phyloP scores from a whole-genome alignment of 2,113 vertebrate species.

The Perca fluviatilis region DNA sequence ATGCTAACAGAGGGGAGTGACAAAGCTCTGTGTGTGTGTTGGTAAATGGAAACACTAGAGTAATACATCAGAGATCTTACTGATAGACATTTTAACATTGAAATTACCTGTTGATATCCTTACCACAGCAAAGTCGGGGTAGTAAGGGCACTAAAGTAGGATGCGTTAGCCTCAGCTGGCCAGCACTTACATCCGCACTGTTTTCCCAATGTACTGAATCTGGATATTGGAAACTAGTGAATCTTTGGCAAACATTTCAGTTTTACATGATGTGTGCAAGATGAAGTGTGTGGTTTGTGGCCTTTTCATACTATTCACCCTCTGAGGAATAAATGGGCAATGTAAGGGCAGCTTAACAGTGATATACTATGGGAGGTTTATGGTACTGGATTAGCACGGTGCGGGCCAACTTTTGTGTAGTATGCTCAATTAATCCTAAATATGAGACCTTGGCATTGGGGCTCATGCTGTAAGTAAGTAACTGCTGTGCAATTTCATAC shows the following conservation, averaged over 20 bases:
- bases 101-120: conserved; percentile 36
- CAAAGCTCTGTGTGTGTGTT: conserved; percentile 7
- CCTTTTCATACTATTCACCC: neutral
- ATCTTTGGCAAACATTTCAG: conserved; percentile 36
- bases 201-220: neutral
- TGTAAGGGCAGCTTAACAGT: neutral
- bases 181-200: conserved; percentile 10
- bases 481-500: neutral
- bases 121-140: conserved; percentile 12
- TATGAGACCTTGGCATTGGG: neutral
- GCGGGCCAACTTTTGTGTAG: neutral
- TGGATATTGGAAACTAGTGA: neutral
- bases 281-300: neutral
- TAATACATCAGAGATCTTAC: neutral
- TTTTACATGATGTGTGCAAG: conserved; percentile 16
- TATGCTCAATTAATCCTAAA: neutral
- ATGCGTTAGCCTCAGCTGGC: conserved; percentile 25
- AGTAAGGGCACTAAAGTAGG: neutral
- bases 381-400: neutral
- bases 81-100: neutral
- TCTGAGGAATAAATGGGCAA: neutral
- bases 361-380: neutral
- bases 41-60: conserved; percentile 15
- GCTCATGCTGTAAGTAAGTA: neutral
- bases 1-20: neutral